Conservation (phyloP, 1,140 invertebrate genomes). For the Bombus picipes region DNA sequence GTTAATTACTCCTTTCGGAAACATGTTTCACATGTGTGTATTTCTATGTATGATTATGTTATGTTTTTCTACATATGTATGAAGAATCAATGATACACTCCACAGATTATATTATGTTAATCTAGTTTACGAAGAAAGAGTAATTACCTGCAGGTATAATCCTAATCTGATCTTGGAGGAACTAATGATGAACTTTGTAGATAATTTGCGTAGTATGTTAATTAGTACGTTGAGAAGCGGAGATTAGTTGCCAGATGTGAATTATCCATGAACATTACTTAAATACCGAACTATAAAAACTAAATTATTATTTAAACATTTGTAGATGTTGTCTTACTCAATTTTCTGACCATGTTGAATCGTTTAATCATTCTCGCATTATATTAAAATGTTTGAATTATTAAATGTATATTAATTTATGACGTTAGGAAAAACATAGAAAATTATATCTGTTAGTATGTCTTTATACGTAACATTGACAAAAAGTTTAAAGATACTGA, state of each 20-base stretch:
- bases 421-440: background rate
- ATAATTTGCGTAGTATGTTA: conserved; percentile 4
- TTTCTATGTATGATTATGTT: background rate
- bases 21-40: background rate
- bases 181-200: background rate
- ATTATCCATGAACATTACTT: background rate
- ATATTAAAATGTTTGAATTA: background rate
- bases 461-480: background rate
- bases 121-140: too few relatives aligned
- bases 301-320: background rate
- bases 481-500: too few relatives aligned
- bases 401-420: background rate
- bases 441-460: background rate
- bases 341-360: background rate
- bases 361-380: background rate
- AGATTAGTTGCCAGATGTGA: background rate
- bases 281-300: background rate
- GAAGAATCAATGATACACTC: too few relatives aligned
- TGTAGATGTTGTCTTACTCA: background rate
- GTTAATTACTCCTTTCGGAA: background rate
- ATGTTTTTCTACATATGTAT: background rate
- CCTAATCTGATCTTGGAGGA: background rate
- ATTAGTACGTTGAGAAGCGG: too few relatives aligned
- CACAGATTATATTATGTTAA: background rate
- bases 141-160: conserved; percentile 1